These are phyloP conservation scores for Prunella fulvescens DNA, from an alignment of 2,113 vertebrate species.

Conservation along the genomic window DNA sequence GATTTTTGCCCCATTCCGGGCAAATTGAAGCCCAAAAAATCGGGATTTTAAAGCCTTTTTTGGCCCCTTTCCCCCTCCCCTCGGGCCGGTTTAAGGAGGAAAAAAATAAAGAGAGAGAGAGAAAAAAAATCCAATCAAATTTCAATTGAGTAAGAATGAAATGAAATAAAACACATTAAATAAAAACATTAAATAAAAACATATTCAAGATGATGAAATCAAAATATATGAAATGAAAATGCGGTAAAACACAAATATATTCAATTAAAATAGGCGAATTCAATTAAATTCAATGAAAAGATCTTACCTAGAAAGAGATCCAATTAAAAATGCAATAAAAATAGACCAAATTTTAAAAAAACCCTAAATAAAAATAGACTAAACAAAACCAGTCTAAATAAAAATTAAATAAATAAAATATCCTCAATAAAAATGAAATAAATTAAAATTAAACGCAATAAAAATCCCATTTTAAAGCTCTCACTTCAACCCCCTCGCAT, in stretches of 20 bases:
- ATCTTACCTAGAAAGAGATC: too few relatives aligned
- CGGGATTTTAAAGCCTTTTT: not conserved
- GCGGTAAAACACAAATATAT: not conserved
- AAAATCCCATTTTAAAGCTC: not conserved
- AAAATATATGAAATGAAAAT: accelerated
- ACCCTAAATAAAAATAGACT: too few relatives aligned
- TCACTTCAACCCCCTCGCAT: not conserved
- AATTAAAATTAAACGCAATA: not conserved
- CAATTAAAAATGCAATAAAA: not conserved
- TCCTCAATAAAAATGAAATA: not conserved
- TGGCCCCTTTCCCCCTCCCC: not conserved
- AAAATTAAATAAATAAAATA: not conserved
- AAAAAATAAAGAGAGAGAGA: too few relatives aligned
- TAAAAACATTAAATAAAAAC: not conserved
- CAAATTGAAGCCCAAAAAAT: not conserved
- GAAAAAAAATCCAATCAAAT: not conserved
- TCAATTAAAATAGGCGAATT: not conserved
- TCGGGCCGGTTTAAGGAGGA: not conserved
- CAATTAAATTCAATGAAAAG: not conserved
- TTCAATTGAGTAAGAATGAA: not conserved
- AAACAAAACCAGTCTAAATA: too few relatives aligned
- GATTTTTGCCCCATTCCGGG: not conserved
- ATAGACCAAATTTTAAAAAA: too few relatives aligned
- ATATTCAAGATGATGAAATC: too few relatives aligned
- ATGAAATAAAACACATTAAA: not conserved